These are phyloP conservation scores for Podarcis raffonei DNA, from an alignment of 2,113 vertebrate species.

Conservation along the genomic window DNA sequence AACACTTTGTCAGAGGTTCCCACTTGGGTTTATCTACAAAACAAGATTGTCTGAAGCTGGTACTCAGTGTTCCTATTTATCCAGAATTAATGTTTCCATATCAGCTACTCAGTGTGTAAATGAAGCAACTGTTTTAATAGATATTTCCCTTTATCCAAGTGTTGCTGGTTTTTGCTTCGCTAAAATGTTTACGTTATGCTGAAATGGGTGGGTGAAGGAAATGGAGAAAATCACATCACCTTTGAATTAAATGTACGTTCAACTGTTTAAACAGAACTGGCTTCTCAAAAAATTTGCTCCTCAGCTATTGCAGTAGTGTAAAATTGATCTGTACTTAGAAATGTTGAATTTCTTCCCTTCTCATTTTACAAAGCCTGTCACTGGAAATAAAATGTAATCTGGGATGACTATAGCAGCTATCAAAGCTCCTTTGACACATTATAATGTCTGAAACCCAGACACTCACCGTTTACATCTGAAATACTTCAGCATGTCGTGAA, in stretches of 20 bases:
- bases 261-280: slow-evolving; percentile 34
- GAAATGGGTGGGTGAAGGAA: neutral
- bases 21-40: neutral
- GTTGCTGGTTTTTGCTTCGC: neutral
- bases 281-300: slow-evolving; percentile 42
- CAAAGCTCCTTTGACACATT: slow-evolving; percentile 75
- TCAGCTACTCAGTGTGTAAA: neutral
- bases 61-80: neutral
- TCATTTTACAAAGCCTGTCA: slow-evolving; percentile 77
- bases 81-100: neutral
- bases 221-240: neutral
- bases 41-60: neutral
- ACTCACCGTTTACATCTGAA: slow-evolving; percentile 77
- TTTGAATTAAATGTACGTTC: neutral
- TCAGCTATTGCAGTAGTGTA: slow-evolving; percentile 43
- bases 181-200: neutral
- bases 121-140: neutral
- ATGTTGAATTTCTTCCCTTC: slow-evolving; percentile 71
- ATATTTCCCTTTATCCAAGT: neutral
- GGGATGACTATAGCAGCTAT: slow-evolving; percentile 70
- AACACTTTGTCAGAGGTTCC: neutral
- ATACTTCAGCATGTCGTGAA: slow-evolving; percentile 75
- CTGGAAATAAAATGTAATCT: slow-evolving; percentile 78
- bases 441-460: slow-evolving; percentile 75
- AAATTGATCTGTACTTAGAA: slow-evolving; percentile 71